phyloP scores from a whole-genome alignment of 2,113 vertebrate genomes.

The Prinia subflava region DNA sequence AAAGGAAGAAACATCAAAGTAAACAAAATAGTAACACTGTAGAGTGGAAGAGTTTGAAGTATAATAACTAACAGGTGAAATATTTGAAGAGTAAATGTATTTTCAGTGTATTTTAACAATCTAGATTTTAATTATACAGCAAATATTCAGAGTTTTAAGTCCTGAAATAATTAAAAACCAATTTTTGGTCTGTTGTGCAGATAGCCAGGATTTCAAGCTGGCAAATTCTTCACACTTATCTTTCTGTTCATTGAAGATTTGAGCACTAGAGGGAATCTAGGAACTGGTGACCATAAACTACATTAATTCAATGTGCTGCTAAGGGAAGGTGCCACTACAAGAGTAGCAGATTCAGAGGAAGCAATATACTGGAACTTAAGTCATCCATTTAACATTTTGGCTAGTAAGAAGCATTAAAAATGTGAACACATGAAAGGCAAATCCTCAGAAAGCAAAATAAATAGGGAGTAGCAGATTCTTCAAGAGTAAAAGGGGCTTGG shows the following conservation, averaged over 20 bases:
- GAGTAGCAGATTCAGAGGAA: background rate
- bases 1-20: constrained; percentile 3
- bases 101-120: background rate
- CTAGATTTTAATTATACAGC: background rate
- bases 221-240: background rate
- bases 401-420: background rate
- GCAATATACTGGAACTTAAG: background rate
- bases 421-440: background rate
- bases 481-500: background rate
- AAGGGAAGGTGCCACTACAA: background rate
- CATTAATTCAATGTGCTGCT: background rate
- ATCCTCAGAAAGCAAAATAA: background rate
- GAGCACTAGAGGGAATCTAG: background rate
- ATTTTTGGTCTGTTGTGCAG: background rate
- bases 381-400: background rate
- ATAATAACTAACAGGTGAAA: background rate
- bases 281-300: background rate
- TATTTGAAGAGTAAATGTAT: background rate
- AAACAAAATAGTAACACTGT: background rate
- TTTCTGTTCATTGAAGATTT: background rate
- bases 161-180: background rate
- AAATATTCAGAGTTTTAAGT: background rate
- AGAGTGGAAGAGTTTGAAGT: background rate
- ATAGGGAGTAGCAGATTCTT: background rate
- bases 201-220: background rate